These are phyloP conservation scores for Connochaetes taurinus DNA, from an alignment of 2,113 vertebrate species.

Conservation along the genomic window DNA sequence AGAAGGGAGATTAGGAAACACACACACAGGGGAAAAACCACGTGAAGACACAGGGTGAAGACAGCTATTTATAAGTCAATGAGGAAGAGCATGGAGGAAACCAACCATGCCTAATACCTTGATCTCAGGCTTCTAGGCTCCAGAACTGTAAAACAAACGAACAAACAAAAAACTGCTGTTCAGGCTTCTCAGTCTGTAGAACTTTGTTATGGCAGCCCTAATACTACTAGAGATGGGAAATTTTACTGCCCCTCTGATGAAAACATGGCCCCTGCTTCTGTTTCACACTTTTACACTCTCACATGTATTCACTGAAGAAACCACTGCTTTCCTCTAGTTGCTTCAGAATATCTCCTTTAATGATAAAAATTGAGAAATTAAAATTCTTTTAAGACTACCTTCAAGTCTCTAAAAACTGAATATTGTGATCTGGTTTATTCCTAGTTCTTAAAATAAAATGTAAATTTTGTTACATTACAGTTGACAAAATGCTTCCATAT, in stretches of 20 bases:
- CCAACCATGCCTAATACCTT: background rate
- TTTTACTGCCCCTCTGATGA: background rate
- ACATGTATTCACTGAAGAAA: background rate
- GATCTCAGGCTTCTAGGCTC: background rate
- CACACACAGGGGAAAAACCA: background rate
- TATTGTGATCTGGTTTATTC: background rate
- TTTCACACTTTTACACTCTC: too few relatives aligned
- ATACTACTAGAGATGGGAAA: background rate
- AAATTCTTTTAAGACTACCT: background rate
- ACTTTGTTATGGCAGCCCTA: background rate
- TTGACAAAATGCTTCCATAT: background rate
- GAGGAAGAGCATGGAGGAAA: background rate
- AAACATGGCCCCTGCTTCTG: background rate
- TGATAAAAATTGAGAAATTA: background rate
- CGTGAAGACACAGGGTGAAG: background rate
- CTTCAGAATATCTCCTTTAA: background rate
- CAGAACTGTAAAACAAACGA: background rate
- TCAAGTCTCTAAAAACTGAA: background rate
- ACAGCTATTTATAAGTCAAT: background rate
- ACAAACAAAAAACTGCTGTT: background rate
- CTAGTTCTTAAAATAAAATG: background rate
- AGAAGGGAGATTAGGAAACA: background rate
- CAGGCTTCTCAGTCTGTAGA: background rate
- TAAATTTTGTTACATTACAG: background rate
- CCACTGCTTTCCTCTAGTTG: background rate